These are phyloP conservation scores for Mesochorus sp. DNA, from an alignment of 2,888 invertebrate genomes.

Conservation along the genomic window DNA sequence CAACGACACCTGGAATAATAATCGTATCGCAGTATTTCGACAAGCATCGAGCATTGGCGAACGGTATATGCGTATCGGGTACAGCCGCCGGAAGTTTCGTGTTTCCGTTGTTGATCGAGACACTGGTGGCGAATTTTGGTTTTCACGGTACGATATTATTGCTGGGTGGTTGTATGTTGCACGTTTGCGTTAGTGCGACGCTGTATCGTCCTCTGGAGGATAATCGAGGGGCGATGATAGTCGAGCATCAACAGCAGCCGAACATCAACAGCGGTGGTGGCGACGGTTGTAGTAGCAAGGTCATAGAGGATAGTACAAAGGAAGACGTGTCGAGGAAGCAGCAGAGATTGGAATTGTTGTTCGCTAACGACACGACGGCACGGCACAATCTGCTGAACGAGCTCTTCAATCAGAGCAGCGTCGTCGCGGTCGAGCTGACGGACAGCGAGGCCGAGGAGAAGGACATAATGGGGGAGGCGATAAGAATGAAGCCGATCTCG, in stretches of 20 bases:
- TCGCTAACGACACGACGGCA: conserved; percentile 77
- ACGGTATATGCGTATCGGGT: conserved; percentile 91
- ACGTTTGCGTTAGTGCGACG: conserved; percentile 89
- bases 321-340: conserved; percentile 78
- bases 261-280: conserved; percentile 12
- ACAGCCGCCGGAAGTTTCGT: conserved; percentile 92
- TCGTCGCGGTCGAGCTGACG: conserved; percentile 76
- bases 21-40: conserved; percentile 92
- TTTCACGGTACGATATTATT: conserved; percentile 89
- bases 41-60: conserved; percentile 90
- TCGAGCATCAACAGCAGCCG: conserved; percentile 40
- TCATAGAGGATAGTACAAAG: no score
- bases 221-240: conserved; percentile 72
- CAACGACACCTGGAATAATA: conserved; percentile 91
- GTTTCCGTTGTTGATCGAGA: conserved; percentile 89
- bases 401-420: conserved; percentile 78
- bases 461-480: conserved; percentile 84
- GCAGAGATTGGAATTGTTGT: conserved; percentile 79
- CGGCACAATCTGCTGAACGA: conserved; percentile 80
- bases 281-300: no score
- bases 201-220: conserved; percentile 85
- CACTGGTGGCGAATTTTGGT: conserved; percentile 87
- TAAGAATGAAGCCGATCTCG: conserved; percentile 84
- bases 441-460: conserved; percentile 84
- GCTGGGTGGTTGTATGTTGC: conserved; percentile 89